Conservation (phyloP, 1,140 invertebrate species). For the Pomacea maculata region DNA sequence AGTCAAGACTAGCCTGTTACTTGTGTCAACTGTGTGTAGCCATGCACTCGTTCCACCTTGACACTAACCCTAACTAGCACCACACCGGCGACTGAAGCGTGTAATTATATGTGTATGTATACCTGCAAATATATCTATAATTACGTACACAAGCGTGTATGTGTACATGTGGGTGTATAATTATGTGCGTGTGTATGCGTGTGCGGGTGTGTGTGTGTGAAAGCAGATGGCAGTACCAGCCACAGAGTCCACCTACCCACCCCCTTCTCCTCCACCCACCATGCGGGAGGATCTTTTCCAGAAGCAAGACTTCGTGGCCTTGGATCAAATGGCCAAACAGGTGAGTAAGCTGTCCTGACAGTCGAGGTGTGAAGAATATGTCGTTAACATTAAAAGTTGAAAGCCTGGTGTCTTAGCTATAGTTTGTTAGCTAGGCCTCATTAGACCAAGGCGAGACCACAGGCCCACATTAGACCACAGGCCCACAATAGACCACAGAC, state of each 20-base stretch:
- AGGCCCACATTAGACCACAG: too few species aligned
- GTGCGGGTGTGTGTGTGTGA: not conserved
- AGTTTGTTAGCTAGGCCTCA: not conserved
- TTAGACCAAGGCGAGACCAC: too few species aligned
- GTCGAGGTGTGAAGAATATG: too few species aligned
- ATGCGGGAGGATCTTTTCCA: not conserved
- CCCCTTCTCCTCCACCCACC: not conserved
- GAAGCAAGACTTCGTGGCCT: not conserved
- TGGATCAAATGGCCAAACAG: not conserved
- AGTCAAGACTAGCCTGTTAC: too few species aligned
- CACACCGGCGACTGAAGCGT: too few species aligned
- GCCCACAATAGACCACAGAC: too few species aligned
- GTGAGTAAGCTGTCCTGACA: not conserved
- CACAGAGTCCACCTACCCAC: not conserved
- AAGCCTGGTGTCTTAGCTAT: not conserved
- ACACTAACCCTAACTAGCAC: too few species aligned
- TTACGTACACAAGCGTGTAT: too few species aligned
- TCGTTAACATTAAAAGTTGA: not conserved
- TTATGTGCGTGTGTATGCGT: not conserved
- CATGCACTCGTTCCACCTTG: too few species aligned
- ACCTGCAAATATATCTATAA: too few species aligned
- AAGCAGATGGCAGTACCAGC: not conserved
- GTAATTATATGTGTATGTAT: not conserved
- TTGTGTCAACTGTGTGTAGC: too few species aligned
- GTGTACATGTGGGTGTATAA: not conserved